phyloP scores from a whole-genome alignment of 1,140 invertebrate species.

The Phthorimaea operculella region DNA sequence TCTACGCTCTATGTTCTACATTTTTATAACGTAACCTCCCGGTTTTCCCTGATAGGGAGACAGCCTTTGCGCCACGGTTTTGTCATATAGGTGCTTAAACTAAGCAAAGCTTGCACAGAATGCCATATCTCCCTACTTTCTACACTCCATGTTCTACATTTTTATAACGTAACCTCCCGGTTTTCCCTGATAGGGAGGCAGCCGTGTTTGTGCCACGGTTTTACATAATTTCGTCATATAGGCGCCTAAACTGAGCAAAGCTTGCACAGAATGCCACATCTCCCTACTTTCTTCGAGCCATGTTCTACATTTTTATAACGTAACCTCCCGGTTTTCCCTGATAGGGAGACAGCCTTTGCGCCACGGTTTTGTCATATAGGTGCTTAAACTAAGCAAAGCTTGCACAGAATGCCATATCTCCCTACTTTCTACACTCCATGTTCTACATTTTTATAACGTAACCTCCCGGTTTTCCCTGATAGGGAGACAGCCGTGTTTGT shows the following conservation, averaged over 20 bases:
- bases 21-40: conserved; percentile 48
- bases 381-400: too few species aligned
- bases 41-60: conserved; percentile 17
- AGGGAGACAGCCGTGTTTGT: conserved; percentile 30
- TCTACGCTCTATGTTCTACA: conserved; percentile 60
- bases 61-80: conserved; percentile 23
- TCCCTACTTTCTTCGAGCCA: conserved; percentile 59
- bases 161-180: conserved; percentile 40
- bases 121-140: conserved; percentile 20
- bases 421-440: conserved; percentile 59
- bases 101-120: too few species aligned
- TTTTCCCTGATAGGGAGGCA: conserved; percentile 21
- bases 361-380: conserved; percentile 9
- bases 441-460: conserved; percentile 62
- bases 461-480: too few species aligned
- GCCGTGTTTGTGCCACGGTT: conserved; percentile 22
- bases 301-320: conserved; percentile 64
- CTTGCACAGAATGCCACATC: too few species aligned
- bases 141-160: conserved; percentile 60
- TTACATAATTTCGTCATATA: too few species aligned
- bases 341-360: conserved; percentile 30
- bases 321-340: too few species aligned
- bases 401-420: too few species aligned
- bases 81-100: too few species aligned
- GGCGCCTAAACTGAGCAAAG: too few species aligned